These are phyloP conservation scores for Melanargia galathea DNA, from an alignment of 2,888 invertebrate genomes.

Conservation along the genomic window DNA sequence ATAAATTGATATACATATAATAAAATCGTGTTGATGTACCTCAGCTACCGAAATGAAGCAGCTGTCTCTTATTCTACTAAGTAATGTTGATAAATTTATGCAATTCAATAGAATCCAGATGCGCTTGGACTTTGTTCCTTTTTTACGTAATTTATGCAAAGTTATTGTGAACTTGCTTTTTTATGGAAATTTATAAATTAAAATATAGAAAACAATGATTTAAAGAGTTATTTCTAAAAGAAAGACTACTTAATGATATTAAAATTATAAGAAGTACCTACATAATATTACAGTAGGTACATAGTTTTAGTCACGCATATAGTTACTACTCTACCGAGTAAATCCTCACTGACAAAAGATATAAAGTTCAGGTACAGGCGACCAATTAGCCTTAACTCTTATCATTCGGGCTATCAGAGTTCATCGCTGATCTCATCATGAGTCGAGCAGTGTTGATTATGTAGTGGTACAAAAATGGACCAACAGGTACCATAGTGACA, in stretches of 20 bases:
- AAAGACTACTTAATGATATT: background rate
- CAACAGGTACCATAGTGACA: conserved; percentile 11
- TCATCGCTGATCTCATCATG: conserved; percentile 2
- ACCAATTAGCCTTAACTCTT: conserved; percentile 14
- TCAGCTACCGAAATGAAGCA: background rate
- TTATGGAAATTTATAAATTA: background rate
- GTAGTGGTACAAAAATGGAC: conserved; percentile 3
- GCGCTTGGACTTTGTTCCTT: conserved; percentile 51
- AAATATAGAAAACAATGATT: background rate
- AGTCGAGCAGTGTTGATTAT: background rate
- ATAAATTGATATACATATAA: no score
- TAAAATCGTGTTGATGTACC: no score
- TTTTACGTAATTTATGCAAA: conserved; percentile 29
- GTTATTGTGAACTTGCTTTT: background rate
- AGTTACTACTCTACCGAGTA: background rate
- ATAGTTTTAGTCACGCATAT: background rate
- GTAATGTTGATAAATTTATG: conserved; percentile 50
- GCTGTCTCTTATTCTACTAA: conserved; percentile 9
- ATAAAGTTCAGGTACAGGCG: background rate
- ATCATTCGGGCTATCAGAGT: background rate
- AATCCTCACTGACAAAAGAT: background rate
- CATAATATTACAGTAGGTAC: background rate
- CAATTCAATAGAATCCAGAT: conserved; percentile 44
- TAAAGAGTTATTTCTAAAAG: background rate
- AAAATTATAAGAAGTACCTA: background rate